These are phyloP conservation scores for Lagocephalus sceleratus DNA, from an alignment of 2,797 vertebrate species.

Conservation along the genomic window DNA sequence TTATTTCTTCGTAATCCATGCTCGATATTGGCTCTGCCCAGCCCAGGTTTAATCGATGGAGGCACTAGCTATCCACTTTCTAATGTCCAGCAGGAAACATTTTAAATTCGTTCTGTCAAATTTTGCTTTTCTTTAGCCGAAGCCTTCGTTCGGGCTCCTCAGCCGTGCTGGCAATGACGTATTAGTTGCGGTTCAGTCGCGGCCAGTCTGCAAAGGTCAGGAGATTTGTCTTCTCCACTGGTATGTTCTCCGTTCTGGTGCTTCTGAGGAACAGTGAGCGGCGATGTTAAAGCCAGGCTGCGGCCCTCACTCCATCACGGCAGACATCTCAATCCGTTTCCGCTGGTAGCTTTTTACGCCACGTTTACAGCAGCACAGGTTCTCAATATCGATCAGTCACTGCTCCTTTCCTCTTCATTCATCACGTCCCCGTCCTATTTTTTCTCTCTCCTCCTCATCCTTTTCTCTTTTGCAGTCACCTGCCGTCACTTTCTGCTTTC, in stretches of 20 bases:
- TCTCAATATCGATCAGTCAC: slow-evolving; percentile 74
- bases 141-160: slow-evolving; percentile 48
- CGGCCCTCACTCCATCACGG: slow-evolving; percentile 71
- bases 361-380: slow-evolving; percentile 69
- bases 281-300: slow-evolving; percentile 49
- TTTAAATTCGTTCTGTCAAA: slow-evolving; percentile 34
- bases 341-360: slow-evolving; percentile 58
- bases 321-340: slow-evolving; percentile 75
- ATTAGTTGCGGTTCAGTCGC: slow-evolving; percentile 52
- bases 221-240: slow-evolving; percentile 62
- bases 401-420: slow-evolving; percentile 70
- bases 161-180: slow-evolving; percentile 31
- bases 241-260: slow-evolving; percentile 54
- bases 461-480: slow-evolving; percentile 36
- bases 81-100: slow-evolving; percentile 6
- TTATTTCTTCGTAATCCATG: too few relatives aligned
- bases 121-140: slow-evolving; percentile 32
- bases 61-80: too few relatives aligned
- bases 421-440: slow-evolving; percentile 59
- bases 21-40: too few relatives aligned
- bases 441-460: slow-evolving; percentile 36
- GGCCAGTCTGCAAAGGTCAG: slow-evolving; percentile 64
- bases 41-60: too few relatives aligned
- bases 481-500: slow-evolving; percentile 20
- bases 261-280: slow-evolving; percentile 50